A percentile compares a stretch with the other conserved stretches of the same genome.
phyloP scores from a whole-genome alignment of 2,888 invertebrate species.

The Xanthorhoe designata region DNA sequence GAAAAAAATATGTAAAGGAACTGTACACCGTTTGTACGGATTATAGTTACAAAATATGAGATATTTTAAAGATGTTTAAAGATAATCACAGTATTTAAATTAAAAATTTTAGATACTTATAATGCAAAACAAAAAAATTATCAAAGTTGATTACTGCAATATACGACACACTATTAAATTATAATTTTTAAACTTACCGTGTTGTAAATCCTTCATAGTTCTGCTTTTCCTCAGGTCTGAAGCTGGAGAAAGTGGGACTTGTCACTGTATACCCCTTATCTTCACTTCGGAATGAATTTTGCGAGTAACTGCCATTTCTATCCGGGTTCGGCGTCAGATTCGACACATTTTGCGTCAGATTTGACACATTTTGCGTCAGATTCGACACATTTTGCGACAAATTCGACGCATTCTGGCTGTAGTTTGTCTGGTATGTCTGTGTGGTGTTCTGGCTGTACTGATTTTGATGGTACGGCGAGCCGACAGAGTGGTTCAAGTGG shows the following conservation, averaged over 20 bases:
- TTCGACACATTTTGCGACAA: constrained; percentile 34
- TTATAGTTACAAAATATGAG: too few species aligned
- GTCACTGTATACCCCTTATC: constrained; percentile 67
- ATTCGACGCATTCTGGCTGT: constrained; percentile 21
- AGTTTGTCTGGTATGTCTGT: constrained; percentile 37
- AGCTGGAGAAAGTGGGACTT: constrained; percentile 77
- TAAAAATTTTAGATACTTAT: too few species aligned
- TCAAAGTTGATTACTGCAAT: not conserved
- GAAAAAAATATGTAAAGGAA: too few species aligned
- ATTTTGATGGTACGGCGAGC: constrained; percentile 48
- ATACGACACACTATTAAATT: constrained; percentile 13
- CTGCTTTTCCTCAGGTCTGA: constrained; percentile 77
- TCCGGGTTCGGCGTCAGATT: constrained; percentile 41
- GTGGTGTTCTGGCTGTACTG: constrained; percentile 42
- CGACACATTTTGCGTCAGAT: constrained; percentile 24
- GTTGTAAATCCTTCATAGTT: constrained; percentile 89
- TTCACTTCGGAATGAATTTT: constrained; percentile 53
- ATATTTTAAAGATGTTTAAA: too few species aligned
- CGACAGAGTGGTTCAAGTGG: constrained; percentile 66
- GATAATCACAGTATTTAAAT: too few species aligned
- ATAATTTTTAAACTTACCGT: constrained; percentile 81
- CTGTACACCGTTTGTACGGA: too few species aligned
- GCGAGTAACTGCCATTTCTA: constrained; percentile 53
- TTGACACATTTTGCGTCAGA: constrained; percentile 23
- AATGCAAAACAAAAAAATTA: too few species aligned